Base-by-base conservation (phyloP, 1,140 invertebrate species). In the Scaptodrosophila lebanonensis region DNA sequence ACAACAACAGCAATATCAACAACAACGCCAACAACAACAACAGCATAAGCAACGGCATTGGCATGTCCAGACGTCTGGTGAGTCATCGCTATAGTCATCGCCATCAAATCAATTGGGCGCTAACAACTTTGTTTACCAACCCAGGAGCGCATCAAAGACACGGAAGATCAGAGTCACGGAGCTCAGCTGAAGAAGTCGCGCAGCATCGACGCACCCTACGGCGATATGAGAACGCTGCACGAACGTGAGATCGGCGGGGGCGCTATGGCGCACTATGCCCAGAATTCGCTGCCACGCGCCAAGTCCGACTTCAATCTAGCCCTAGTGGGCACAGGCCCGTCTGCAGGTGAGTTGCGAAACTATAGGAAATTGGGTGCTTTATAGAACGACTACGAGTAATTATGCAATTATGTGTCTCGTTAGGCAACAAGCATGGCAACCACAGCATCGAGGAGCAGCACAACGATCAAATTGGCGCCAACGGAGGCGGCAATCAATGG, bases 231-330 rank as follows among this genome's bases (percentile, higher is more conserved):
- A 36, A 92, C 92, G 9, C 90, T 93, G 33, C 52, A 88, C 89
- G 30, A 91, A 88, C 16, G 89, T 88, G 75, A 85, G 40, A 73
- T 45, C 29, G 61, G 43, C 0, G 40, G 35, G 5, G 18, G 33
- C 2, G 71, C 52, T 12, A 51, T 66, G 2, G 30, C 71, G 6
- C 15, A 88, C 88, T 51, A 90, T 88, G 61, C 90, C 83, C 76
- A 87, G 45, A 79, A 79, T 29, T 86, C 89, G 3, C 73, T 95
- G 33, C 93, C 93, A 8, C 90, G 94, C 58, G 95, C 95, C 54
- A 94, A 95, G 87, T 96, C 94, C 9, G 95, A 97, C 79, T 94
- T 93, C 67, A 95, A 96, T 88, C 86, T 96, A 30, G 93, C 94
- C 59, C 89, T 92, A 13, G 92, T 92, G 3, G 90, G 75, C 29